These are phyloP conservation scores for Rhombomys opimus DNA, from an alignment of 2,113 vertebrate genomes.

Conservation along the genomic window DNA sequence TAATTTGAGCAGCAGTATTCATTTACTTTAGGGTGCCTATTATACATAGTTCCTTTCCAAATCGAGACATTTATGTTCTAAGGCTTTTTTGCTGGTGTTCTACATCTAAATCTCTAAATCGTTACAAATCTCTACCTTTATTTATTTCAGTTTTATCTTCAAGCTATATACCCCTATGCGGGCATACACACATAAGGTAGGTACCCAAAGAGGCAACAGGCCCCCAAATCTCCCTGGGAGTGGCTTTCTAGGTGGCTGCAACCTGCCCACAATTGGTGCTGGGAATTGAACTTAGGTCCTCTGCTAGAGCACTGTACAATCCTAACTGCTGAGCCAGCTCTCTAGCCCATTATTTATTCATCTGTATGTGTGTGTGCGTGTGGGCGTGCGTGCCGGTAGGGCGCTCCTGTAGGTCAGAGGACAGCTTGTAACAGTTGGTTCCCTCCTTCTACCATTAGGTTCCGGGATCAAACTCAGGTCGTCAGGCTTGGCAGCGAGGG, in stretches of 20 bases:
- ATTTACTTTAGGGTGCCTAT: conserved; percentile 23
- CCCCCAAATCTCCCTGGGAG: not conserved
- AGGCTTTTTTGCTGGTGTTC: not conserved
- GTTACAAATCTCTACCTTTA: not conserved
- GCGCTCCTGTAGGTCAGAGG: not conserved
- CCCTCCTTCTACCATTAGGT: not conserved
- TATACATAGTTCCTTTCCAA: conserved; percentile 39
- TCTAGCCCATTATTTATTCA: not conserved
- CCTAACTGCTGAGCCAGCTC: not conserved
- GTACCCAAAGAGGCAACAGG: not conserved
- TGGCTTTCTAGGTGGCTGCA: not conserved
- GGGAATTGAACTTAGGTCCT: not conserved
- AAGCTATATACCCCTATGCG: not conserved
- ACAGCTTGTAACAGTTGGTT: not conserved
- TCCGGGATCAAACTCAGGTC: not conserved
- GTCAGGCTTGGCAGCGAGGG: not conserved
- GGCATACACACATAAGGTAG: not conserved
- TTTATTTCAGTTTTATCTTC: not conserved
- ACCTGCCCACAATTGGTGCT: not conserved
- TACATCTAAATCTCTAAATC: not conserved
- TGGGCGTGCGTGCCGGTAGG: not conserved
- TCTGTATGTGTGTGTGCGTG: not conserved
- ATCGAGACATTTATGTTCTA: not conserved
- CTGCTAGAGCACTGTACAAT: not conserved
- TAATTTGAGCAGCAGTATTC: not conserved